A percentile compares a stretch with the other conserved stretches of the same genome.
Conservation (phyloP, 2,797 vertebrate genomes). For the Periophthalmus magnuspinnatus region DNA sequence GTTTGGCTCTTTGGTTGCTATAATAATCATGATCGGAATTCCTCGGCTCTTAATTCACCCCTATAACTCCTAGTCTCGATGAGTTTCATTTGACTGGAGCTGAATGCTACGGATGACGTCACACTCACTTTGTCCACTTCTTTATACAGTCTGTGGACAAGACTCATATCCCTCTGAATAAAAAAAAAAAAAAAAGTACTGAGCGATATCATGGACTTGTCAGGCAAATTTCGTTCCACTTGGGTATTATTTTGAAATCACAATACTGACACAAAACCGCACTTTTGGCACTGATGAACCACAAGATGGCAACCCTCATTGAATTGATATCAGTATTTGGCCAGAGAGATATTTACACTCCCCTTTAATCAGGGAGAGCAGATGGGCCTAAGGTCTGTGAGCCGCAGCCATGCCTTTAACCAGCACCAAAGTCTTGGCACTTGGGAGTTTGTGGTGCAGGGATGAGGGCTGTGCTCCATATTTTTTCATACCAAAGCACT, state of each 20-base stretch:
- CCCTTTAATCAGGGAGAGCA: constrained; percentile 69
- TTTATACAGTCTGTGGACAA: too few relatives aligned
- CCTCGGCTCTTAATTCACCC: too few relatives aligned
- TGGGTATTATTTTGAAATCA: not conserved
- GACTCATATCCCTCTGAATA: too few relatives aligned
- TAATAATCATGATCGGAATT: too few relatives aligned
- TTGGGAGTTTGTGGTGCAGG: constrained; percentile 12
- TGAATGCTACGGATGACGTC: too few relatives aligned
- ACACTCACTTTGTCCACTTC: too few relatives aligned
- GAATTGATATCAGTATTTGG: constrained; percentile 68
- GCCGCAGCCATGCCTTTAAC: constrained; percentile 64
- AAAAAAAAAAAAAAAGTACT: too few relatives aligned
- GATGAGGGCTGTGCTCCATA: constrained; percentile 7
- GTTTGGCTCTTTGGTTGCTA: too few relatives aligned
- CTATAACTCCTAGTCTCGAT: too few relatives aligned
- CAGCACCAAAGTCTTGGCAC: constrained; percentile 39
- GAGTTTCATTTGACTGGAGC: too few relatives aligned
- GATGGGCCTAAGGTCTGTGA: constrained; percentile 65
- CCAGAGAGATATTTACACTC: constrained; percentile 62
- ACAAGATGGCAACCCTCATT: constrained; percentile 58
- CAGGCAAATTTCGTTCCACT: too few relatives aligned
- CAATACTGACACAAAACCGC: constrained; percentile 13
- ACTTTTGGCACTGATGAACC: constrained; percentile 48
- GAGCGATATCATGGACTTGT: too few relatives aligned
- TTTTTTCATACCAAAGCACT: not conserved